These are phyloP conservation scores for Netelia virgata DNA, from an alignment of 2,888 invertebrate species.

Conservation along the genomic window DNA sequence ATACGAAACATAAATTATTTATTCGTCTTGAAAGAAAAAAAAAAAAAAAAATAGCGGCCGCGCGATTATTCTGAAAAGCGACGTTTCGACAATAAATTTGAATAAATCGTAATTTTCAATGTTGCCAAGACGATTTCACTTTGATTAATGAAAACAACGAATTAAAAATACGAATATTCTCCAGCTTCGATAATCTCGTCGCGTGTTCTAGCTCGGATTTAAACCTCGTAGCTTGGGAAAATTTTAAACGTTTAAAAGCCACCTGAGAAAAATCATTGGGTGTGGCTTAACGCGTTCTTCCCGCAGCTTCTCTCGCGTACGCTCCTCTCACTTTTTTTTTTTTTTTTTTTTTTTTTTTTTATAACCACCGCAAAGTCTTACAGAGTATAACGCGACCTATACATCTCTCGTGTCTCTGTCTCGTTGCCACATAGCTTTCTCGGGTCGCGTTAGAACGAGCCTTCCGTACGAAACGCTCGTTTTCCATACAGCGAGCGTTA, in stretches of 20 bases:
- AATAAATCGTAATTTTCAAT: neutral
- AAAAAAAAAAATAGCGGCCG: no score
- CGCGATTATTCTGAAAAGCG: no score
- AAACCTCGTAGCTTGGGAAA: slow-evolving; percentile 46
- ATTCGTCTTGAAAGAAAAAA: no score
- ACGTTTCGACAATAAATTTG: neutral
- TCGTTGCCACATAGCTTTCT: slow-evolving; percentile 7
- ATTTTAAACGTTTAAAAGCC: slow-evolving; percentile 53
- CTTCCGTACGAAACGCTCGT: slow-evolving; percentile 48
- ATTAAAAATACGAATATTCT: neutral
- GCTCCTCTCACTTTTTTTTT: neutral
- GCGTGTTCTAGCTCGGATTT: neutral
- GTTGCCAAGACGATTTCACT: neutral
- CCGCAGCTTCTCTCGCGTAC: neutral
- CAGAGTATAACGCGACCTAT: neutral
- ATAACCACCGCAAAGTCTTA: neutral
- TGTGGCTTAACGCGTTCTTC: neutral
- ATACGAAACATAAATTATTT: no score
- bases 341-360: neutral
- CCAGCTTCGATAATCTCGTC: neutral
- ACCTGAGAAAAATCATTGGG: slow-evolving; percentile 59
- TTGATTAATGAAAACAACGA: neutral
- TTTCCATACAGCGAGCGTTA: slow-evolving; percentile 45
- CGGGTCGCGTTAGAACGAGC: slow-evolving; percentile 11
- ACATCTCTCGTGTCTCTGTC: slow-evolving; percentile 18